phyloP scores from a whole-genome alignment of 2,797 vertebrate genomes.

The Remorina albescens region DNA sequence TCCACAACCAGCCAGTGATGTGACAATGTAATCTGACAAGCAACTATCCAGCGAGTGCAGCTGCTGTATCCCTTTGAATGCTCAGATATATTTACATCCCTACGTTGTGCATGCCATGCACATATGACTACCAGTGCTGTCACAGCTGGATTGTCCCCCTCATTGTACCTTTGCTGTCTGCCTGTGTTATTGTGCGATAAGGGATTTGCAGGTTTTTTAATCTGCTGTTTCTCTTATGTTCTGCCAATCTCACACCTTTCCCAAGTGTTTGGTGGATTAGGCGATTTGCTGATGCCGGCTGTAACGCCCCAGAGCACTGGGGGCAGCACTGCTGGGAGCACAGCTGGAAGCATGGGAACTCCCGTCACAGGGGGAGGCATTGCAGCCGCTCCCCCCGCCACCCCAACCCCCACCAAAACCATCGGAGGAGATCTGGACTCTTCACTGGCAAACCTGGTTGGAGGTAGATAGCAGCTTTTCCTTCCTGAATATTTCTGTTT shows the following conservation, averaged over 20 bases:
- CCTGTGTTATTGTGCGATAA: slow-evolving; percentile 34
- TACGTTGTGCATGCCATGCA: slow-evolving; percentile 52
- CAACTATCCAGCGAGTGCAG: slow-evolving; percentile 6
- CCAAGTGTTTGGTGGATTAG: slow-evolving; percentile 96
- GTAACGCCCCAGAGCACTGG: slow-evolving; percentile 92
- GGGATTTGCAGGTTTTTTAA: slow-evolving; percentile 50
- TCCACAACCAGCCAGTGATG: not conserved
- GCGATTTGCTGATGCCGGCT: slow-evolving; percentile 96
- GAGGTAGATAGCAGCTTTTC: slow-evolving; percentile 84
- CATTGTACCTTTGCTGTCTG: slow-evolving; percentile 24
- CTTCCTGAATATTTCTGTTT: not conserved
- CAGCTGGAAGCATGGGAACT: slow-evolving; percentile 73
- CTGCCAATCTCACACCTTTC: slow-evolving; percentile 22
- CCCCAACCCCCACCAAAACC: slow-evolving; percentile 87
- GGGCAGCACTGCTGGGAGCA: slow-evolving; percentile 81
- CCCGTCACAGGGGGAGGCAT: slow-evolving; percentile 60
- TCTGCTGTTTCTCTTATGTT: slow-evolving; percentile 57
- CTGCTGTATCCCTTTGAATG: slow-evolving; percentile 43
- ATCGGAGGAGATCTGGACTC: slow-evolving; percentile 95
- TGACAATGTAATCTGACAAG: slow-evolving; percentile 14
- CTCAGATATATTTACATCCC: slow-evolving; percentile 6
- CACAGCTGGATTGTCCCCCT: slow-evolving; percentile 40
- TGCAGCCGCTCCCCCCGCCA: slow-evolving; percentile 48
- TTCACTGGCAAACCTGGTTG: slow-evolving; percentile 95
- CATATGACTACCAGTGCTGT: slow-evolving; percentile 30